Percentiles rank a stretch among this genome's conserved stretches.
Evolutionary conservation across 2,797 vertebrate genomes (phyloP).

Genomic region (Buceros bicornis): DNA sequence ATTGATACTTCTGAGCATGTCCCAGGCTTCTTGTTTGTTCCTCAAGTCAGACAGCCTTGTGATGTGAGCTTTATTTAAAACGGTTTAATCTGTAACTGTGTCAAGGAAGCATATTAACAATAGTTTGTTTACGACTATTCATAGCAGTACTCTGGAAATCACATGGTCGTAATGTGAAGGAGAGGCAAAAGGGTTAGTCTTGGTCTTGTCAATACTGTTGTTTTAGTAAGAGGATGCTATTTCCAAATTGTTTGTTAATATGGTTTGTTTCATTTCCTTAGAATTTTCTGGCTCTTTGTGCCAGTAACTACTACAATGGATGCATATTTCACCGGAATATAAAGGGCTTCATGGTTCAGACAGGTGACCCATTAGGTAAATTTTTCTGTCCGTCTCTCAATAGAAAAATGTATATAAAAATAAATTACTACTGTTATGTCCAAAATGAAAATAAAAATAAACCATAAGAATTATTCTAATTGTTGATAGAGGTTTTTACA

Average conservation of each 20-base stretch:
- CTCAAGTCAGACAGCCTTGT: neutral
- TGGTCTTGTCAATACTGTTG: neutral
- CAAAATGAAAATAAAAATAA: neutral
- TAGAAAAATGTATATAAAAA: neutral
- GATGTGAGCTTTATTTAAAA: neutral
- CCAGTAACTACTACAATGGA: conserved; percentile 93
- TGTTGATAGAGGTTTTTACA: neutral
- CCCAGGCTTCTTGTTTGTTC: neutral
- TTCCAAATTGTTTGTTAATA: conserved; percentile 40
- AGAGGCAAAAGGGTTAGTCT: neutral
- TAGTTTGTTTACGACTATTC: neutral
- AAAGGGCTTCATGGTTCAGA: conserved; percentile 99
- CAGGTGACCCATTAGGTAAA: conserved; percentile 95
- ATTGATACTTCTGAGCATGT: neutral
- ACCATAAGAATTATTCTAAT: neutral
- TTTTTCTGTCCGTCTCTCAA: neutral
- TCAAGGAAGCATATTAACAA: neutral
- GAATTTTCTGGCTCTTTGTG: conserved; percentile 96
- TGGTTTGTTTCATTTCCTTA: conserved; percentile 71
- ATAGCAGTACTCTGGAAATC: neutral
- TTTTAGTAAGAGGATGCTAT: neutral
- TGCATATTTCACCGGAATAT: conserved; percentile 96
- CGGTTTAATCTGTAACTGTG: neutral
- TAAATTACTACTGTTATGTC: neutral
- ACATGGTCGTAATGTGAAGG: neutral